Base-by-base conservation (phyloP, 2,113 vertebrate species). In the Nothobranchius furzeri region DNA sequence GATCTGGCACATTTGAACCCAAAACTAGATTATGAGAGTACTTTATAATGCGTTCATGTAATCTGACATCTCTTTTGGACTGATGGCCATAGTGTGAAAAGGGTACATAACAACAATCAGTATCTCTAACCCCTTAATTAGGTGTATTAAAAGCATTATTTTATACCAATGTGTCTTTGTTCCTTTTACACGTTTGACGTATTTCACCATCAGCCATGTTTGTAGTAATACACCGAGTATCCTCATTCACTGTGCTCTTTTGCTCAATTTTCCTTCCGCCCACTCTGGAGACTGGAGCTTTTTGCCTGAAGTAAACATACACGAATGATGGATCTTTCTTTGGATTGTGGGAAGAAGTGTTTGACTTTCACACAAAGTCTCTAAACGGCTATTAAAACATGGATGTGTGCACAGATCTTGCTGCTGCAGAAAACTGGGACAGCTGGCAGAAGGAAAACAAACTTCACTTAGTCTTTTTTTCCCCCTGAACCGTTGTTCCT, bases 281-380 rank as follows among this genome's bases (percentile, higher is more conserved):
- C 68, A 76, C 62, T 70, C 48, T 55, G 60, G 70, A 76, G 67
- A 75, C 70, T 63, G 56, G 73, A 69, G 58, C 75, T 86, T 91
- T 85, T 92, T 90, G 77, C 82, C 85, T 76, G 81, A 88, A 78
- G 92, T 89, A 94, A 91, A 93, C 89, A 93, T 78, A 78, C 60
- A 81, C 80, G 88, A 92, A 85, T 91, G 91, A 93, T 93, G 88
- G 88, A 92, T 92, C 85, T 89, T 76, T 87, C 76, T 68, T 79
- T 60, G 79, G 85, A 82, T 89, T 92, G 90, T 90, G 86, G 87
- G 88, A 91, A 90, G 91, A 90, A 87, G 86, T 93, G 89, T 92
- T 93, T 93, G 86, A 92, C 84, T 92, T 94, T 92, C 91, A 92
- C 92, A 93, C 91, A 90, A 90, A 70, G 64, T 79, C 83, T 91